Evolutionary conservation across 1,140 invertebrate genomes (phyloP).

Genomic region (Bombus superbus): DNA sequence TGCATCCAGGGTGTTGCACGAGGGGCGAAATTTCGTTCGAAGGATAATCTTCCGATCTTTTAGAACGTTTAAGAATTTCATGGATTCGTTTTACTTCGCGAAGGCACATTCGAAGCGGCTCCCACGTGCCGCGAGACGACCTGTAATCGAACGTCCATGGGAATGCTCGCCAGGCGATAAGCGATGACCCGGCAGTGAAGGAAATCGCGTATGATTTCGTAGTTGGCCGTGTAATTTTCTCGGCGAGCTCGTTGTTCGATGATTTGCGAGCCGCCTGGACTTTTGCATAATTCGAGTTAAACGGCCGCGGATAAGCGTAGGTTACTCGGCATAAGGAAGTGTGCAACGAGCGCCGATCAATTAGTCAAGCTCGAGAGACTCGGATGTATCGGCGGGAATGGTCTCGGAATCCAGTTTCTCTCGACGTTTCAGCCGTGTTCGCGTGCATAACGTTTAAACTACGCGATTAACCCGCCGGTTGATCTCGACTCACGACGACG

Average conservation of each 20-base stretch:
- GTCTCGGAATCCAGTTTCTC: neutral
- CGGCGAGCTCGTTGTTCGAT: neutral
- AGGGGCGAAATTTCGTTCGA: neutral
- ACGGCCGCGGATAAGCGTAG: neutral
- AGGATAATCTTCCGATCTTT: neutral
- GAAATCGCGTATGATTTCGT: neutral
- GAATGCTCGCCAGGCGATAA: neutral
- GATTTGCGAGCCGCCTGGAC: neutral
- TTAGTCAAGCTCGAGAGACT: constrained; percentile 6
- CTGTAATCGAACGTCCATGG: neutral
- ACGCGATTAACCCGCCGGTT: neutral
- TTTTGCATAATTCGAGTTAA: constrained; percentile 19
- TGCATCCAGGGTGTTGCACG: neutral
- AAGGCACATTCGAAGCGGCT: neutral
- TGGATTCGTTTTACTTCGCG: neutral
- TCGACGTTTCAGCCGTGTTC: neutral
- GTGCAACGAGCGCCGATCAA: neutral
- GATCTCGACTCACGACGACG: neutral
- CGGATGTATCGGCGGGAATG: neutral
- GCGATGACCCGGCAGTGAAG: neutral
- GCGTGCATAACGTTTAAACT: too few species aligned
- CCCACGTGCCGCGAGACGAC: neutral
- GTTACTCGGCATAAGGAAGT: neutral
- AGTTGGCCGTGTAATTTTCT: constrained; percentile 18
- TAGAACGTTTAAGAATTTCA: neutral